phyloP scores from a whole-genome alignment of 2,888 invertebrate genomes.

The Rhingia rostrata region DNA sequence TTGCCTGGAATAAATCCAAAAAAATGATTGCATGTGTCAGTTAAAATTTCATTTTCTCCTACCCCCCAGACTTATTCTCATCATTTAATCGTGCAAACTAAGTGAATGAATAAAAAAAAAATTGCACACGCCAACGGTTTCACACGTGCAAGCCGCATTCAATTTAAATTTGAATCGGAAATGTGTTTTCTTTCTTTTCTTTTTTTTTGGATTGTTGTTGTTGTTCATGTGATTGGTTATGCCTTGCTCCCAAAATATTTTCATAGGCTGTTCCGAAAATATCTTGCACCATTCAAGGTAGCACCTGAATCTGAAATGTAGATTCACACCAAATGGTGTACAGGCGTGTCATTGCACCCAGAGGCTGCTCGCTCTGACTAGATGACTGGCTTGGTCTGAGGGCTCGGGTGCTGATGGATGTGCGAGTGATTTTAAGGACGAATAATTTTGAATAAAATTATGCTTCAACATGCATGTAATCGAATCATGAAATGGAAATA shows the following conservation, averaged over 20 bases:
- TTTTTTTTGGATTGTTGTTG: no score
- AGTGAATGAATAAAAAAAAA: slow-evolving; percentile 25
- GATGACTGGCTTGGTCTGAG: not conserved
- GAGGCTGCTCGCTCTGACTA: slow-evolving; percentile 24
- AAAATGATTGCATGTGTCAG: slow-evolving; percentile 56
- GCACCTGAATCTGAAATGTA: slow-evolving; percentile 42
- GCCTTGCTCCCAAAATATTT: slow-evolving; percentile 5
- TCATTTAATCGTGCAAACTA: slow-evolving; percentile 42
- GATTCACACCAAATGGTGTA: slow-evolving; percentile 10
- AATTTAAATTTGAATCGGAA: slow-evolving; percentile 37
- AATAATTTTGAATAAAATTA: slow-evolving; percentile 66
- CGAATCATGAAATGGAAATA: slow-evolving; percentile 62
- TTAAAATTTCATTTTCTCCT: slow-evolving; percentile 16
- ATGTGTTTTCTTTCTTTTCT: slow-evolving; percentile 1
- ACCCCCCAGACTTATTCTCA: slow-evolving; percentile 11
- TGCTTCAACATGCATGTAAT: slow-evolving; percentile 66
- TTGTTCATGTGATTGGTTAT: slow-evolving; percentile 36
- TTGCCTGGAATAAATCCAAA: slow-evolving; percentile 34
- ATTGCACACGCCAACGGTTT: slow-evolving; percentile 46
- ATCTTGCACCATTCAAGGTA: slow-evolving; percentile 16
- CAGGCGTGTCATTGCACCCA: slow-evolving; percentile 43
- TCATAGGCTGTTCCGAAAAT: slow-evolving; percentile 21
- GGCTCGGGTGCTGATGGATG: not conserved
- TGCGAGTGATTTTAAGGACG: slow-evolving; percentile 51
- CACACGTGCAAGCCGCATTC: slow-evolving; percentile 62